Percentiles rank a stretch among this genome's conserved stretches.
phyloP scores from a whole-genome alignment of 1,140 invertebrate genomes.

The Heliconius melpomene region DNA sequence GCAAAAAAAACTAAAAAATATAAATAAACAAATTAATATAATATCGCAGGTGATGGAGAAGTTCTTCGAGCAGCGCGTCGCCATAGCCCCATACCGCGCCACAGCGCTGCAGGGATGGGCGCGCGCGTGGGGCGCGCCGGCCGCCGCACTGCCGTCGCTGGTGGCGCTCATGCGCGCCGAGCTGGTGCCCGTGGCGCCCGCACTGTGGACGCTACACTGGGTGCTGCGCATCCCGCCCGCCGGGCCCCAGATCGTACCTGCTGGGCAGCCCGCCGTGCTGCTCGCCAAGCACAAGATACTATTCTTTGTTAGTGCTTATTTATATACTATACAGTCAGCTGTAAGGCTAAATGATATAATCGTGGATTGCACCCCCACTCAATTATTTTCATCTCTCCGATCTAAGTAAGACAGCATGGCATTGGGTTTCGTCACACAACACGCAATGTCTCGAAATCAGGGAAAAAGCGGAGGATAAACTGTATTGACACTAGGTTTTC shows the following conservation, averaged over 20 bases:
- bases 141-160: slow-evolving; percentile 94
- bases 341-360: no score
- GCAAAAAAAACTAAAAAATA: no score
- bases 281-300: slow-evolving; percentile 92
- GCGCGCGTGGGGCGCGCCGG: slow-evolving; percentile 90
- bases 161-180: slow-evolving; percentile 82
- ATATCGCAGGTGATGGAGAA: slow-evolving; percentile 89
- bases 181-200: slow-evolving; percentile 60
- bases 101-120: slow-evolving; percentile 92
- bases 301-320: slow-evolving; percentile 88
- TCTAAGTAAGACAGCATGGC: no score
- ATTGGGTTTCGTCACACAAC: no score
- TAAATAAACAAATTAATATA: not conserved
- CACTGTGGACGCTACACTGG: slow-evolving; percentile 93
- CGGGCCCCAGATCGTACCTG: slow-evolving; percentile 90
- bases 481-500: no score
- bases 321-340: no score
- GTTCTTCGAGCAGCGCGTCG: slow-evolving; percentile 95
- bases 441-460: no score
- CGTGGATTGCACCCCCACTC: no score
- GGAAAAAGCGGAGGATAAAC: no score
- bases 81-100: slow-evolving; percentile 92
- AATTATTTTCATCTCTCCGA: no score
- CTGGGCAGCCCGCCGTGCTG: slow-evolving; percentile 91
- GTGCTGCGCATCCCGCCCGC: slow-evolving; percentile 94